A percentile compares a stretch with the other conserved stretches of the same genome.
phyloP scores from a whole-genome alignment of 2,113 vertebrate genomes.

The Paramormyrops kingsleyae region DNA sequence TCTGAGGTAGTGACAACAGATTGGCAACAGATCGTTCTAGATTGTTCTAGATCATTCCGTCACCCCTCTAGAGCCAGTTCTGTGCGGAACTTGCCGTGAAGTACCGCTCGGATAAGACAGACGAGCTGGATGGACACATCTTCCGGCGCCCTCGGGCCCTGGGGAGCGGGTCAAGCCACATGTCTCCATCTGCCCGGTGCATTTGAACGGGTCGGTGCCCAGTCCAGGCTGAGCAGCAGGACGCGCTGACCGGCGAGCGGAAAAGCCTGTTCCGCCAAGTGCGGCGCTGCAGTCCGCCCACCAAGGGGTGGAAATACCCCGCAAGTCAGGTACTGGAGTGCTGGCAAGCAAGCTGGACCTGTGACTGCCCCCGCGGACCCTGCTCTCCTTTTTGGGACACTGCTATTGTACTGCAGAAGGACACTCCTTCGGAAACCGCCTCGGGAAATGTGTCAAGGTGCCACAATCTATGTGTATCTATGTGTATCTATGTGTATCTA shows the following conservation, averaged over 20 bases:
- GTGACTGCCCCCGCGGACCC: not conserved
- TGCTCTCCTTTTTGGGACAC: not conserved
- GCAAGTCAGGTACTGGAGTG: not conserved
- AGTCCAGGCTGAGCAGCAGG: not conserved
- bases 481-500: too few relatives aligned
- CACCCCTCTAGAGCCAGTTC: not conserved
- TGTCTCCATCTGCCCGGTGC: not conserved
- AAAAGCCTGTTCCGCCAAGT: not conserved
- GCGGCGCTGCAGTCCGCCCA: not conserved
- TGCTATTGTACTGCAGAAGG: not conserved
- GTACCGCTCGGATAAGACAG: not conserved
- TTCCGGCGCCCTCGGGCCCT: not conserved
- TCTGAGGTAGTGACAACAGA: not conserved
- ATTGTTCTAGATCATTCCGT: not conserved
- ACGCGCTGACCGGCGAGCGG: not conserved
- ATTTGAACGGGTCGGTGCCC: not conserved
- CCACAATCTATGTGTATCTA: too few relatives aligned
- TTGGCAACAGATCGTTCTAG: not conserved
- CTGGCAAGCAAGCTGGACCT: not conserved
- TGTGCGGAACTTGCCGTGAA: not conserved
- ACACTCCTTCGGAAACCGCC: not conserved
- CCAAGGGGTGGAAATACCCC: not conserved
- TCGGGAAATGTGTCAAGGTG: not conserved
- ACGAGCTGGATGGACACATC: not conserved
- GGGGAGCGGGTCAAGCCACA: not conserved